Conservation (phyloP, 2,797 vertebrate genomes). For the Gallinago nigripennis region DNA sequence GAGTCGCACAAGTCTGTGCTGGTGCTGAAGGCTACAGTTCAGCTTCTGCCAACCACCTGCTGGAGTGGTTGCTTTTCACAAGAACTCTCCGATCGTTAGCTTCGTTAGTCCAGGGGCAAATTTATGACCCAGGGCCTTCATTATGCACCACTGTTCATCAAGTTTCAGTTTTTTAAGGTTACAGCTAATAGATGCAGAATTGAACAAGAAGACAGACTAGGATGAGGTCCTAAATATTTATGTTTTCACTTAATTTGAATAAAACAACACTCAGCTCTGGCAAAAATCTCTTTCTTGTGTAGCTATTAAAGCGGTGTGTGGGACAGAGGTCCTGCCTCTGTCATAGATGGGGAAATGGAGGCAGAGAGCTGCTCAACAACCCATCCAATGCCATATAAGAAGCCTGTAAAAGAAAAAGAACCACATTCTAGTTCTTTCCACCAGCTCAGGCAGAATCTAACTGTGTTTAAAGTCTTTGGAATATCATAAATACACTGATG, state of each 20-base stretch:
- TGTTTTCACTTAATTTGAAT: neutral
- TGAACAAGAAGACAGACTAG: neutral
- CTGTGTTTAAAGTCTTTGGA: neutral
- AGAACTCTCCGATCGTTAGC: neutral
- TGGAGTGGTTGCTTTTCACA: neutral
- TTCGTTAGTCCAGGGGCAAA: neutral
- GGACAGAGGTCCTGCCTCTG: neutral
- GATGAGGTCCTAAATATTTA: neutral
- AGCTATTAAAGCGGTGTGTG: neutral
- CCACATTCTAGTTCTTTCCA: neutral
- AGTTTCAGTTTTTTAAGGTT: neutral
- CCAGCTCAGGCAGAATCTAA: neutral
- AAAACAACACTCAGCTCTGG: neutral
- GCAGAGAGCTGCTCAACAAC: neutral
- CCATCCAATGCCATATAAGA: neutral
- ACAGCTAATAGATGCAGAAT: neutral
- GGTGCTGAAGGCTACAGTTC: neutral
- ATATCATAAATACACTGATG: neutral
- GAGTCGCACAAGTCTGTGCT: too few species aligned
- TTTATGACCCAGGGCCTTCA: neutral
- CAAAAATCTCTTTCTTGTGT: neutral
- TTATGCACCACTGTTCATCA: neutral
- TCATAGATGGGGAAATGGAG: neutral
- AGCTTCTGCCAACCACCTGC: neutral
- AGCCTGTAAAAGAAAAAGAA: neutral